Percentiles rank a stretch among this genome's conserved stretches.
Evolutionary conservation across 2,113 vertebrate species (phyloP).

Genomic region (Odobenus rosmarus): DNA sequence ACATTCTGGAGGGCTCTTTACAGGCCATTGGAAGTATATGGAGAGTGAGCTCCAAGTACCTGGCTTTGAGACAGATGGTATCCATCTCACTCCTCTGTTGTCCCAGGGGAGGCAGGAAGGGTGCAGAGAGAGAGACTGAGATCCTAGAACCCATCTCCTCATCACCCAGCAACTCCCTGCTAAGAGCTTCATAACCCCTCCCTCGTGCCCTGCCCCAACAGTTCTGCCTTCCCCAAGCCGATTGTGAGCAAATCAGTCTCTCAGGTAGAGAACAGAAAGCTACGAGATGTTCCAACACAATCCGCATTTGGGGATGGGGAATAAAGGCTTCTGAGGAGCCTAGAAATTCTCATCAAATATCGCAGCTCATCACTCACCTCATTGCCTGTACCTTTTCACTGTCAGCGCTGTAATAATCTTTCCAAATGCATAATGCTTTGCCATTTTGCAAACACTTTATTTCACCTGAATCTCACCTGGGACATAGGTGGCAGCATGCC

Average conservation of each 20-base stretch:
- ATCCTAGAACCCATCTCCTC: neutral
- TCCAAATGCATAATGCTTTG: accelerated
- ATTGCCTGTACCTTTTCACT: neutral
- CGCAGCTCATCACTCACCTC: constrained; percentile 30
- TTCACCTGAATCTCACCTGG: neutral
- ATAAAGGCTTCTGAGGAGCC: constrained; percentile 15
- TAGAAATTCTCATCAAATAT: neutral
- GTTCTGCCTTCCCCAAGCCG: neutral
- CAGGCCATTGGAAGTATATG: neutral
- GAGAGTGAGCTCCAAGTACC: neutral
- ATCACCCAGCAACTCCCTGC: neutral
- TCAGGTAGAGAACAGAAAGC: neutral
- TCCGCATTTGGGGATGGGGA: neutral
- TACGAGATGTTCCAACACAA: neutral
- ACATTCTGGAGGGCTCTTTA: neutral
- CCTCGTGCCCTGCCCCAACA: neutral
- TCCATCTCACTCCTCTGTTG: neutral
- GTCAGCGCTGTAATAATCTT: neutral
- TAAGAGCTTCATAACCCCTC: neutral
- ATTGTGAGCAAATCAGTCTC: neutral
- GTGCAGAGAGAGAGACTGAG: neutral
- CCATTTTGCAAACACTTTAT: neutral
- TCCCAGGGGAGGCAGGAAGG: neutral
- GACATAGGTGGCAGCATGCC: neutral
- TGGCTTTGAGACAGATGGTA: neutral